Conservation (phyloP, 1,140 invertebrate species). For the Zaprionus taronus region DNA sequence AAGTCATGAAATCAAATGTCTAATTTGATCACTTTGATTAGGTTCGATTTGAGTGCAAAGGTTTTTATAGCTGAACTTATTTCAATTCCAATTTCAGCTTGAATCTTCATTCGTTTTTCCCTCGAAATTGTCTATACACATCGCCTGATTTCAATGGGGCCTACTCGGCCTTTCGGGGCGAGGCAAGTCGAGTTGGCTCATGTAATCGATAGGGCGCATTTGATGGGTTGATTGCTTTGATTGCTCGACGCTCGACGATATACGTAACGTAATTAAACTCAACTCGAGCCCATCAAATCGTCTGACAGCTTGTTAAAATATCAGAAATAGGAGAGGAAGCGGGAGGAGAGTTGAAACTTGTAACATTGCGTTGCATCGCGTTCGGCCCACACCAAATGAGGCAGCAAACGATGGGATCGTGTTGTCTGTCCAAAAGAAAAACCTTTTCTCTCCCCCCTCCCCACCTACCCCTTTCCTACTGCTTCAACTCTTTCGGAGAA, state of each 20-base stretch:
- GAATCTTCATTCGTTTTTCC: background rate
- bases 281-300: conserved; percentile 34
- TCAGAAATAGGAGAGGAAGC: background rate
- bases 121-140: background rate
- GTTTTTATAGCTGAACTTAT: conserved; percentile 1
- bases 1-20: conserved; percentile 23
- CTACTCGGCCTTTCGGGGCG: too few species aligned
- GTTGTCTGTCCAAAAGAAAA: conserved; percentile 26
- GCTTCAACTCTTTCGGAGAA: background rate
- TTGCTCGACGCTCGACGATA: conserved; percentile 13
- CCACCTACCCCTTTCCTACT: background rate
- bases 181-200: background rate
- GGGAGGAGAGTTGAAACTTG: background rate
- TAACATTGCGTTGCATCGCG: conserved; percentile 21
- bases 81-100: background rate
- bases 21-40: conserved; percentile 16
- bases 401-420: conserved; percentile 31
- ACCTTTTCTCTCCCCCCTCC: conserved; percentile 7
- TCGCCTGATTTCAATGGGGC: too few species aligned
- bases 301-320: conserved; percentile 51
- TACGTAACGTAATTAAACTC: conserved; percentile 30
- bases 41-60: background rate
- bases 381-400: conserved; percentile 40
- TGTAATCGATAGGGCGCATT: conserved; percentile 26
- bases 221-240: conserved; percentile 40